Percentiles rank a stretch among this genome's conserved stretches.
phyloP scores from a whole-genome alignment of 2,888 invertebrate species.

The Mythimna loreyi region DNA sequence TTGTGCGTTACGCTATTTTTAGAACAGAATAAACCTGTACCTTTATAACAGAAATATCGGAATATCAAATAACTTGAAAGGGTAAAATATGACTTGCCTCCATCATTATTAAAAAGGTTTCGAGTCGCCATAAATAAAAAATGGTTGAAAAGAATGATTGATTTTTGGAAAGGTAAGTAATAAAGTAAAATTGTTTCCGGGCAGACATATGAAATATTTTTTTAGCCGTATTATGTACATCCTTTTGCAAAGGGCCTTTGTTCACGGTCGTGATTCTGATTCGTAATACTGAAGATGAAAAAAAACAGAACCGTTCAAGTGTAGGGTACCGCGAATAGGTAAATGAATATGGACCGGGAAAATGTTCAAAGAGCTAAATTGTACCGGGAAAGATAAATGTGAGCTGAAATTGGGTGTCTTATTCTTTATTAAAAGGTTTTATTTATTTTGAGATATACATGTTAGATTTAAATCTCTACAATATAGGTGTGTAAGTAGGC shows the following conservation, averaged over 20 bases:
- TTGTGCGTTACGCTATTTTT: neutral
- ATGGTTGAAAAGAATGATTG: slow-evolving; percentile 10
- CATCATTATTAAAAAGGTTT: neutral
- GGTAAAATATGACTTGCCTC: neutral
- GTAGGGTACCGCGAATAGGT: slow-evolving; percentile 28
- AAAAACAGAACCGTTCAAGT: slow-evolving; percentile 41
- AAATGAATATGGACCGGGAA: slow-evolving; percentile 46
- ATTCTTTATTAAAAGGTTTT: slow-evolving; percentile 5
- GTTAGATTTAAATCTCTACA: neutral
- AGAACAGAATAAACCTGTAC: neutral
- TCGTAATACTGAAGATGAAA: slow-evolving; percentile 37
- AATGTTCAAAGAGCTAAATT: slow-evolving; percentile 35
- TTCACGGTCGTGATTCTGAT: slow-evolving; percentile 42
- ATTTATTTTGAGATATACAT: slow-evolving; percentile 15
- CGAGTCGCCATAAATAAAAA: neutral
- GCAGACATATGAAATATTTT: slow-evolving; percentile 32
- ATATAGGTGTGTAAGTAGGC: neutral
- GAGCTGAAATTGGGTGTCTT: slow-evolving; percentile 26
- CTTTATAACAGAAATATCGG: neutral
- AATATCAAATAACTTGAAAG: neutral
- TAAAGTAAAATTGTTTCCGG: slow-evolving; percentile 34
- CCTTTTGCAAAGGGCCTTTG: slow-evolving; percentile 34
- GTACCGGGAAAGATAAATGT: slow-evolving; percentile 11
- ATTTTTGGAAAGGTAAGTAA: slow-evolving; percentile 14
- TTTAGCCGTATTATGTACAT: slow-evolving; percentile 31